Percentiles rank a stretch among this genome's conserved stretches.
These are phyloP conservation scores for Misgurnus mizolepis DNA, from an alignment of 2,113 vertebrate species.

Conservation along the genomic window DNA sequence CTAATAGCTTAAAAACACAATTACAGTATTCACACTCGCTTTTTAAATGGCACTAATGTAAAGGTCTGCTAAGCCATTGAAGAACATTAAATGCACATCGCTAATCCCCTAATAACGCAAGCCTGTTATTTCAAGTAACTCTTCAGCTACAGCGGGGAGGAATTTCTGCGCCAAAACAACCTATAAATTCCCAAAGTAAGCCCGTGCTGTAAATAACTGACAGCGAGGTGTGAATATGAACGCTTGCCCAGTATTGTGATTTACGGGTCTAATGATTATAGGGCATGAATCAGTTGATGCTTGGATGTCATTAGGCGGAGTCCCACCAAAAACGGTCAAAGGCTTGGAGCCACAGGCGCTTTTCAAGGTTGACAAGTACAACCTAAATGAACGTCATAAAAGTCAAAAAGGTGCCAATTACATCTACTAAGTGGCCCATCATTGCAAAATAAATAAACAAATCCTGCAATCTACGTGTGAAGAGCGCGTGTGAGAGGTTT, in stretches of 20 bases:
- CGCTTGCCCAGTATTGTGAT: conserved; percentile 74
- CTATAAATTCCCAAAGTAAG: conserved; percentile 63
- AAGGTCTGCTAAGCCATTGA: conserved; percentile 40
- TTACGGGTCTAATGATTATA: conserved; percentile 77
- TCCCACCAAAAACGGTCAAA: conserved; percentile 64
- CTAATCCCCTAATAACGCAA: conserved; percentile 58
- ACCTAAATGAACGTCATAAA: conserved; percentile 82
- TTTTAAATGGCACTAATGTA: background rate
- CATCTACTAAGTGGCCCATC: conserved; percentile 76
- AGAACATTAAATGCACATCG: conserved; percentile 59
- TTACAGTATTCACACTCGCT: background rate
- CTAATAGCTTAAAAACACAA: conserved; percentile 23
- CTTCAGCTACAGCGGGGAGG: conserved; percentile 63
- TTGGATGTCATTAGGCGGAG: conserved; percentile 76
- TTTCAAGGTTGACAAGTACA: conserved; percentile 79
- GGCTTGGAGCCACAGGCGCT: conserved; percentile 69
- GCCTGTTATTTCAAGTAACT: conserved; percentile 57
- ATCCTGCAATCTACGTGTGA: conserved; percentile 47
- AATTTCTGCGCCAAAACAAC: conserved; percentile 62
- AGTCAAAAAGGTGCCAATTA: conserved; percentile 84
- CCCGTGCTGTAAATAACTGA: conserved; percentile 59
- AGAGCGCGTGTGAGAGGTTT: background rate
- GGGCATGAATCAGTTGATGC: conserved; percentile 75
- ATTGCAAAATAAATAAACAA: conserved; percentile 70
- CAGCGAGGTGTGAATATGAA: conserved; percentile 69